Conservation (phyloP, 1,140 invertebrate genomes). For the Coenobita brevimanus region DNA sequence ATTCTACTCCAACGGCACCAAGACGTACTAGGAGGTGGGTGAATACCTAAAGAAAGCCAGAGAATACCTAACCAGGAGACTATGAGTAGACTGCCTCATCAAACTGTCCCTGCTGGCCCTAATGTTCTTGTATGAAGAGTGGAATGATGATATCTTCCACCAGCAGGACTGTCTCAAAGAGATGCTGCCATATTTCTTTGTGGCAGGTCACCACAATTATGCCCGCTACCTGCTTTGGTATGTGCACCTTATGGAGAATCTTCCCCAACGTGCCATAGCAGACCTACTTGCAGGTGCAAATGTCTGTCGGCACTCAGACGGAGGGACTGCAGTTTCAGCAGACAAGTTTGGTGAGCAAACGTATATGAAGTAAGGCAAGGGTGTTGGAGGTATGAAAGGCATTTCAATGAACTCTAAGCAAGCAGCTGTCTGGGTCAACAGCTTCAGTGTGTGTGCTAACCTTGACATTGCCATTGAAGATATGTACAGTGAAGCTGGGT, state of each 20-base stretch:
- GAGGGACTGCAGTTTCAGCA: slow-evolving; percentile 1
- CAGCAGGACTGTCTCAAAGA: slow-evolving; percentile 6
- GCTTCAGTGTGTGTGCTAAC: background rate
- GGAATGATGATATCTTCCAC: slow-evolving; percentile 2
- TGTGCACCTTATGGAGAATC: too few relatives aligned
- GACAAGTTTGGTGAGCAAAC: slow-evolving; percentile 10
- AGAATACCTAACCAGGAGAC: too few relatives aligned
- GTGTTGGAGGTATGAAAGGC: slow-evolving; percentile 12
- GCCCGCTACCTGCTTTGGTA: background rate
- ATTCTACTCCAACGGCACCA: background rate
- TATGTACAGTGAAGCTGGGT: background rate
- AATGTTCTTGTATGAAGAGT: background rate
- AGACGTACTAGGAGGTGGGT: background rate
- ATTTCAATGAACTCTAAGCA: background rate
- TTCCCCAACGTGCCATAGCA: too few relatives aligned
- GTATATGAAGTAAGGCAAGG: slow-evolving; percentile 10
- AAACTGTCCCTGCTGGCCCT: background rate
- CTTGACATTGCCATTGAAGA: background rate
- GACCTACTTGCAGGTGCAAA: background rate
- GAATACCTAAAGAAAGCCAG: background rate
- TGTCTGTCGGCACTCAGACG: slow-evolving; percentile 10
- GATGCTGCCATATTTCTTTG: slow-evolving; percentile 21
- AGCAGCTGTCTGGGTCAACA: background rate
- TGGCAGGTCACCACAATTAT: slow-evolving; percentile 15
- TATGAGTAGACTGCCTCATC: background rate